These are phyloP conservation scores for Asarcornis scutulata DNA, from an alignment of 2,113 vertebrate species.

Conservation along the genomic window DNA sequence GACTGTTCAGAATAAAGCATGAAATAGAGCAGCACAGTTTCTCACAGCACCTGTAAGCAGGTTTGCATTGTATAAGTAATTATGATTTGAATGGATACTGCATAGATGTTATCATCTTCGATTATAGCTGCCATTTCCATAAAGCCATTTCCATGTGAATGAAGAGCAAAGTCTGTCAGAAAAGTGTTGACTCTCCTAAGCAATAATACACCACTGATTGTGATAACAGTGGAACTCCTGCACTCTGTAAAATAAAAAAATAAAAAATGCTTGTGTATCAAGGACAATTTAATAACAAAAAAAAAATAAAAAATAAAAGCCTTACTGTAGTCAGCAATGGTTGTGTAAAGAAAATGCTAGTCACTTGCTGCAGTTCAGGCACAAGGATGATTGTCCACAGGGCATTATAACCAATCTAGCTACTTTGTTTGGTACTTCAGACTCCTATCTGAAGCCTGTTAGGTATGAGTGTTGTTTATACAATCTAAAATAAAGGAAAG, in stretches of 20 bases:
- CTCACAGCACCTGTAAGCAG: slow-evolving; percentile 17
- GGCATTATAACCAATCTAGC: neutral
- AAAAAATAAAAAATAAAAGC: neutral
- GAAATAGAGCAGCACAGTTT: neutral
- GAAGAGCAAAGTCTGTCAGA: slow-evolving; percentile 28
- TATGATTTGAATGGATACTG: slow-evolving; percentile 40
- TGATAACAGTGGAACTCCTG: neutral
- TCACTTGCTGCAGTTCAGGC: neutral
- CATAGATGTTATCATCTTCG: slow-evolving; percentile 32
- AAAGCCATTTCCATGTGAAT: slow-evolving; percentile 30
- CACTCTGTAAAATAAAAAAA: neutral
- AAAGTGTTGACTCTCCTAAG: slow-evolving; percentile 29
- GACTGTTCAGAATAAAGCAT: neutral
- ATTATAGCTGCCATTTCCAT: slow-evolving; percentile 31
- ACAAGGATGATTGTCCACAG: neutral
- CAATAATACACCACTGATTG: slow-evolving; percentile 33
- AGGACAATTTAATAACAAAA: neutral
- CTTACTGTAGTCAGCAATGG: neutral
- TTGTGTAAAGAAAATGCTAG: neutral
- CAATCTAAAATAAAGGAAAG: neutral
- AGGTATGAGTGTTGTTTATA: neutral
- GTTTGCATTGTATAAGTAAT: slow-evolving; percentile 25
- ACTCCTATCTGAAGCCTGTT: neutral
- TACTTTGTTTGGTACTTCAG: neutral
- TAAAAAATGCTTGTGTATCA: neutral